Percentiles rank a stretch among this genome's conserved stretches.
Conservation (phyloP, 53 echinoderm and acorn worm species). For the Arbacia lixula region DNA sequence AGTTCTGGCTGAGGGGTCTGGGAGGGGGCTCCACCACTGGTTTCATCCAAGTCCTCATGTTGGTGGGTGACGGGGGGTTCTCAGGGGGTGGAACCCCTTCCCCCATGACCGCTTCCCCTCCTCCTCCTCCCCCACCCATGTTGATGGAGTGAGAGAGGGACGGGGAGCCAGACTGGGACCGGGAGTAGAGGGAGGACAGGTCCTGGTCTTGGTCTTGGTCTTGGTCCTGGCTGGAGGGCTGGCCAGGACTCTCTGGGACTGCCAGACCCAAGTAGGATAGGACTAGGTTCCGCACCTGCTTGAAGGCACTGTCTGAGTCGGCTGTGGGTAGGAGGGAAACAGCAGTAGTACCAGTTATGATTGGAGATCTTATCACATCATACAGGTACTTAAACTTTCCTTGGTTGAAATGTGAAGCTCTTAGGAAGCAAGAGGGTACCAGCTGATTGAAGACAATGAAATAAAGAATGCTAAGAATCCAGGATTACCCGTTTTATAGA, state of each 20-base stretch:
- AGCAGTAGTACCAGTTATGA: neutral
- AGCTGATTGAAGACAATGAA: no score
- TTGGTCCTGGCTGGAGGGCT: constrained; percentile 42
- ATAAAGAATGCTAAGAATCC: no score
- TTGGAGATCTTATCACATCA: no score
- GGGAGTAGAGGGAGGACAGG: constrained; percentile 47
- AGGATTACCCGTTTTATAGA: no score
- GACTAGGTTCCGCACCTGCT: constrained; percentile 54
- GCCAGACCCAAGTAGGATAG: constrained; percentile 68
- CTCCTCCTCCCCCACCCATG: neutral
- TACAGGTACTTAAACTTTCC: no score
- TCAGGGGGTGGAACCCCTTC: constrained; percentile 12
- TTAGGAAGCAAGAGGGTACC: no score
- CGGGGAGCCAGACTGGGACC: constrained; percentile 43
- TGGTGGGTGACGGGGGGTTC: constrained; percentile 53
- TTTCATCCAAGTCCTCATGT: constrained; percentile 63
- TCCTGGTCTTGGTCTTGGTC: constrained; percentile 49
- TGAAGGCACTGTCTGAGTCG: constrained; percentile 49
- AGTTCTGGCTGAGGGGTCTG: constrained; percentile 47
- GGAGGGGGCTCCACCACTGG: constrained; percentile 54
- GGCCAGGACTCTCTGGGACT: constrained; percentile 6
- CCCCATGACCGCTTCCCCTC: neutral
- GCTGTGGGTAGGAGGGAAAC: neutral
- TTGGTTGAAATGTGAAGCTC: no score
- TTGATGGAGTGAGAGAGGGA: constrained; percentile 35